These are phyloP conservation scores for Philopotamus ludificatus DNA, from an alignment of 1,140 invertebrate genomes.

Conservation along the genomic window DNA sequence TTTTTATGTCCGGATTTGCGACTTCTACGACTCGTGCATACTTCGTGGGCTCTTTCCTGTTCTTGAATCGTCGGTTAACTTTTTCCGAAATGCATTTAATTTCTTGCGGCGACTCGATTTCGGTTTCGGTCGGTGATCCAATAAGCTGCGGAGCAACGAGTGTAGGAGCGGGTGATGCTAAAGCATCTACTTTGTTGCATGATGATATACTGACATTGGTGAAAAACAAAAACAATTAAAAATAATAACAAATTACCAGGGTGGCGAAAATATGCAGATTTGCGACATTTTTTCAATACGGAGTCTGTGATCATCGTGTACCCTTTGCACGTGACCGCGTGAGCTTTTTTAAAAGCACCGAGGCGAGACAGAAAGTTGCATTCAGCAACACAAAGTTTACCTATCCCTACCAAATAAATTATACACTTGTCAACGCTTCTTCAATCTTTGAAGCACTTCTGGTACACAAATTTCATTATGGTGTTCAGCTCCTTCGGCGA, in stretches of 20 bases:
- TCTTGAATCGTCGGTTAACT: conserved; percentile 50
- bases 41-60: conserved; percentile 57
- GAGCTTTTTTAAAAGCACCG: too few species aligned
- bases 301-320: not conserved
- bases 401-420: too few species aligned
- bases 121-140: conserved; percentile 15
- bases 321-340: too few species aligned
- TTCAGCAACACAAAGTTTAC: too few species aligned
- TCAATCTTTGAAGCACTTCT: too few species aligned
- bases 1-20: too few species aligned
- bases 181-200: conserved; percentile 39
- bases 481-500: too few species aligned
- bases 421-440: too few species aligned
- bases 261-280: not conserved
- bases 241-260: too few species aligned
- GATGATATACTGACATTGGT: conserved; percentile 35
- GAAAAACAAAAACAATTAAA: conserved; percentile 33
- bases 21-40: too few species aligned
- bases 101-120: conserved; percentile 14
- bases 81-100: conserved; percentile 48
- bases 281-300: not conserved
- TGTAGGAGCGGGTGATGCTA: conserved; percentile 32
- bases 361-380: too few species aligned
- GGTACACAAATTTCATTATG: too few species aligned
- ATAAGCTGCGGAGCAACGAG: conserved; percentile 26